Conservation (phyloP, 2,113 vertebrate genomes). For the Tinamus guttatus region DNA sequence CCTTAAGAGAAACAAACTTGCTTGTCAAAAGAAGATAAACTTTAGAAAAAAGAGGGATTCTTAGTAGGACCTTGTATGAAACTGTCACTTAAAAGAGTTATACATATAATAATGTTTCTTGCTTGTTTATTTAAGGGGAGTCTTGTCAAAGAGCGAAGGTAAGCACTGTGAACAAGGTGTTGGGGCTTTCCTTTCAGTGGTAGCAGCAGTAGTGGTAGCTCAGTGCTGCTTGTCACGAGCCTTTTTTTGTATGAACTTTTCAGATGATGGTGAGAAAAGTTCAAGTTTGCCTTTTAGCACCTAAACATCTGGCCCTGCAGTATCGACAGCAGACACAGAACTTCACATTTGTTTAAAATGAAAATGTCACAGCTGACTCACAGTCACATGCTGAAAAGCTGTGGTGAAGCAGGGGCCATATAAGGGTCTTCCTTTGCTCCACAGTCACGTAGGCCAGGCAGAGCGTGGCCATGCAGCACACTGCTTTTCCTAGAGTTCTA, state of each 20-base stretch:
- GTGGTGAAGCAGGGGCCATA: not conserved
- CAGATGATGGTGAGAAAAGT: not conserved
- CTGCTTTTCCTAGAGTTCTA: not conserved
- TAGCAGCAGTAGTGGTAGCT: not conserved
- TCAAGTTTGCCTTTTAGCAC: not conserved
- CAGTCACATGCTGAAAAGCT: not conserved
- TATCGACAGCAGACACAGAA: not conserved
- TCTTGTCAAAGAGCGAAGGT: not conserved
- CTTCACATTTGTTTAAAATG: not conserved
- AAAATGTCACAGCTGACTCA: not conserved
- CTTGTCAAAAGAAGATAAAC: not conserved
- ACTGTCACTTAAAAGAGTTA: not conserved
- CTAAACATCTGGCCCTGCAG: not conserved
- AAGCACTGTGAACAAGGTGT: not conserved
- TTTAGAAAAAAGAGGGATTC: not conserved
- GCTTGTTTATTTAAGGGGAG: not conserved
- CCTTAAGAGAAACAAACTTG: not conserved
- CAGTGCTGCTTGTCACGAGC: not conserved
- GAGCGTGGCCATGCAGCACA: fast-evolving
- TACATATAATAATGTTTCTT: not conserved
- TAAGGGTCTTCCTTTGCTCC: not conserved
- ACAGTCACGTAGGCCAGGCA: not conserved
- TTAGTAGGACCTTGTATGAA: not conserved
- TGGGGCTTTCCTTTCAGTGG: not conserved
- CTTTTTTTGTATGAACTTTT: not conserved